These are phyloP conservation scores for Molossus alvarezi DNA, from an alignment of 2,797 vertebrate species.

Conservation along the genomic window DNA sequence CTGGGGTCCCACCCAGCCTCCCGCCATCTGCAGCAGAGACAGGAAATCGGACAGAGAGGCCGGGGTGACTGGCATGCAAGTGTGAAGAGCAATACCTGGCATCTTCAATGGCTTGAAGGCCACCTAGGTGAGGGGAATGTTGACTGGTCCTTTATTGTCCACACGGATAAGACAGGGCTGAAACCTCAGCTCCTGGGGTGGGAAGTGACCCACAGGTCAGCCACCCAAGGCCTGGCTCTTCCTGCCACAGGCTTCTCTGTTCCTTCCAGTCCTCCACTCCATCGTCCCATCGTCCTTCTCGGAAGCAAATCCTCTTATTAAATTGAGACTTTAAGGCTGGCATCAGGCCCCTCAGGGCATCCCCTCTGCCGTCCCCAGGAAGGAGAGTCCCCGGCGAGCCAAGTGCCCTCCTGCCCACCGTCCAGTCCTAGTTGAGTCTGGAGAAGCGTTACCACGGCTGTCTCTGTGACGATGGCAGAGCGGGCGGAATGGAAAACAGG, in stretches of 20 bases:
- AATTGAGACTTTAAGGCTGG: neutral
- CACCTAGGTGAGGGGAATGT: neutral
- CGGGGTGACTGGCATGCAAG: accelerated
- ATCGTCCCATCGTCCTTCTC: neutral
- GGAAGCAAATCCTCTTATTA: neutral
- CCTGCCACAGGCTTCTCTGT: neutral
- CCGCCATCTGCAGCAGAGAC: neutral
- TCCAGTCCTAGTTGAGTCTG: neutral
- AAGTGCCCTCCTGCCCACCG: neutral
- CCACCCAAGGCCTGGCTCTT: neutral
- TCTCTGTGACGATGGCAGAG: neutral
- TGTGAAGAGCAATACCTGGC: neutral
- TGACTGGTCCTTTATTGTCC: neutral
- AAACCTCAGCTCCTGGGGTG: neutral
- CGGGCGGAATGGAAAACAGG: accelerated
- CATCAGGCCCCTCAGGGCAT: neutral
- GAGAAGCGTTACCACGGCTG: neutral
- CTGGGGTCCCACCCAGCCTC: neutral
- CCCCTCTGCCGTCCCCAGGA: neutral
- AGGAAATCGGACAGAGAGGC: neutral
- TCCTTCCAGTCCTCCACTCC: neutral
- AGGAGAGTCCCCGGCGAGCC: neutral
- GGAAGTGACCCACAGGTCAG: neutral
- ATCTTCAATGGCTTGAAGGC: neutral
- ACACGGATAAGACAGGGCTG: neutral